These are phyloP conservation scores for Netelia fuscicornis DNA, from an alignment of 2,888 invertebrate species.

Conservation along the genomic window DNA sequence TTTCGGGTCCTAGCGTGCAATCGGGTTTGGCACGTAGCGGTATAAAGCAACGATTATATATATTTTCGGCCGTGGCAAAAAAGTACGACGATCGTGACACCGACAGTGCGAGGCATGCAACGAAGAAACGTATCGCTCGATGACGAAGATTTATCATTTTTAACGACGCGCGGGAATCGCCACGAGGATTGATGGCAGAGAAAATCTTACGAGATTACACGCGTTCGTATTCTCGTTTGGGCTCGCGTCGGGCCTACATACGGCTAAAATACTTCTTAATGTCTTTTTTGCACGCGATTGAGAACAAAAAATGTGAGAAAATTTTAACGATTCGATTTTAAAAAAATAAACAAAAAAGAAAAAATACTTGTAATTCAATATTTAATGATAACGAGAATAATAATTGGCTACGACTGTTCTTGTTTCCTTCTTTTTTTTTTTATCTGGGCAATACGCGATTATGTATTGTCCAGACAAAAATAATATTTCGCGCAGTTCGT, in stretches of 20 bases:
- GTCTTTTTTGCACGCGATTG: constrained; percentile 30
- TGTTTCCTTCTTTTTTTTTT: too few relatives aligned
- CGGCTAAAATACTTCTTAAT: constrained; percentile 35
- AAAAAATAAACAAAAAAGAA: neutral
- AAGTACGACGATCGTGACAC: constrained; percentile 12
- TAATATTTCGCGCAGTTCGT: too few relatives aligned
- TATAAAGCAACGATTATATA: constrained; percentile 9
- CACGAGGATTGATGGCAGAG: constrained; percentile 4
- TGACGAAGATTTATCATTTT: constrained; percentile 42
- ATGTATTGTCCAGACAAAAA: too few relatives aligned
- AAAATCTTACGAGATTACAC: constrained; percentile 31
- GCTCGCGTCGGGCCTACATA: neutral
- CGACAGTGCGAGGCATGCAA: neutral
- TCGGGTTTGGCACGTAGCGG: neutral
- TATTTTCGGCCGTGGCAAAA: constrained; percentile 1
- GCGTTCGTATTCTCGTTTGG: constrained; percentile 24
- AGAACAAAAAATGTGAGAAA: neutral
- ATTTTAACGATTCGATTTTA: neutral
- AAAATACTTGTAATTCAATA: neutral
- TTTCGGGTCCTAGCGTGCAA: neutral
- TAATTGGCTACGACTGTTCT: neutral
- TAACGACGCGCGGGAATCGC: constrained; percentile 5
- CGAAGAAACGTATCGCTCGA: constrained; percentile 1
- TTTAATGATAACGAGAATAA: neutral
- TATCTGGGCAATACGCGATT: too few relatives aligned